Base-by-base conservation (phyloP, 2,797 vertebrate species). In the Coendou prehensilis region DNA sequence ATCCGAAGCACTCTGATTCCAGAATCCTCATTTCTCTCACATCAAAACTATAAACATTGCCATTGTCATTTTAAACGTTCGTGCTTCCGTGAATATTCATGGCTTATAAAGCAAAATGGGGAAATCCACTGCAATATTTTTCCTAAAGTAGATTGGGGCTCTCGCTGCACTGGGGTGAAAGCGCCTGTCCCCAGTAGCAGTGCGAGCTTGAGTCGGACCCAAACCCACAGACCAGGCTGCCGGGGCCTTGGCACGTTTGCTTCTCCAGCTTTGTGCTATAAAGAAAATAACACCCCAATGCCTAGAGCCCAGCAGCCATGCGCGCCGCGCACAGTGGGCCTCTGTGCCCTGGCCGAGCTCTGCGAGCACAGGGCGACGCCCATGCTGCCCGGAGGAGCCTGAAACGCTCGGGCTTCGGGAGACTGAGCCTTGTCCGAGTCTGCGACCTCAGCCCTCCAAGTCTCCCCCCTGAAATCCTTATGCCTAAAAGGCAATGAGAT, bases 171-270 rank as follows among this genome's bases (percentile, higher is more conserved):
- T 2, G 0, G 75, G 88, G 37, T 78, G 59, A 95, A 37, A 91
- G 20, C 83, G 69, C 75, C 37, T 45, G 89, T 97, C 52, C 87
- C n/a, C 97, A 79, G 91, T 30, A 83, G 81, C 10, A 93, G 0
- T 78, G 75, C n/a, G 3, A 92, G 69, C 95, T 96, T 93, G 41
- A 52, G 37, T 95, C 59, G 26, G 4, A 22, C 93, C 96, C 79
- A 92, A 87, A 96, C 89, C 92, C 86, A 89, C 52, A 78, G 85
- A 97, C 93, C 96, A 97, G 95, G 92, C 95, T 97, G 37, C 97
- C 59, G 83, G 93, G 93, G 95, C 88, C 88, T 97, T 96, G 95
- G 81, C 95, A 96, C 54, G 52, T 97, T 86, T 97, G 61, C 69
- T 52, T 4, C 94, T 9, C 85, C 91, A 87, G 1, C 97, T 96